These are phyloP conservation scores for Drosophila suboccidentalis DNA, from an alignment of 2,888 invertebrate species.

Conservation along the genomic window DNA sequence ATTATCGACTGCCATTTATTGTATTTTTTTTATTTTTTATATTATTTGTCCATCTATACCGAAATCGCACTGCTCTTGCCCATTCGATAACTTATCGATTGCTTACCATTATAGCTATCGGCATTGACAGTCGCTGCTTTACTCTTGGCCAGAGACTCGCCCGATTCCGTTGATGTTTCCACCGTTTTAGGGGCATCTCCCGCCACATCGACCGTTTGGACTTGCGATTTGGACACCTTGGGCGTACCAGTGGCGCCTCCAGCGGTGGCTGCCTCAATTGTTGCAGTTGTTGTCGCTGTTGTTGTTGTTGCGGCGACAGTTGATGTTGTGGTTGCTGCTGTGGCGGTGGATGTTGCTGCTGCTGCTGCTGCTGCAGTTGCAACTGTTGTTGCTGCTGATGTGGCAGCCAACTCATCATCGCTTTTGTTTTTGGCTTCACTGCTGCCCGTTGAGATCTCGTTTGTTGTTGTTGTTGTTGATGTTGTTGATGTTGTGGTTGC, in stretches of 20 bases:
- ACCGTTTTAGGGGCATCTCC: slow-evolving; percentile 44
- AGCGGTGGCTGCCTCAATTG: slow-evolving; percentile 15
- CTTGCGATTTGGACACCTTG: slow-evolving; percentile 35
- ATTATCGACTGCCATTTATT: neutral
- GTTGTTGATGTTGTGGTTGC: slow-evolving; percentile 39
- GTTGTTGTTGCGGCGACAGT: slow-evolving; percentile 20
- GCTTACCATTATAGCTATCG: slow-evolving; percentile 54
- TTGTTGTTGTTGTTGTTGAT: slow-evolving; percentile 55
- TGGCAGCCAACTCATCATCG: slow-evolving; percentile 45
- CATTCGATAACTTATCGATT: slow-evolving; percentile 12
- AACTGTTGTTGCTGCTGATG: slow-evolving; percentile 34
- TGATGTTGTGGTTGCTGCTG: neutral
- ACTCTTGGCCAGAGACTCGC: slow-evolving; percentile 41
- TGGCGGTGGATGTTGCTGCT: slow-evolving; percentile 30
- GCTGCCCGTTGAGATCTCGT: slow-evolving; percentile 61
- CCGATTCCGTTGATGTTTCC: slow-evolving; percentile 34
- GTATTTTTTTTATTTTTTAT: too few species aligned
- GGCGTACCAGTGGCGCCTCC: slow-evolving; percentile 66
- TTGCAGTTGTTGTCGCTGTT: slow-evolving; percentile 20
- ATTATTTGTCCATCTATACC: neutral
- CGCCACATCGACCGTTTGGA: slow-evolving; percentile 23
- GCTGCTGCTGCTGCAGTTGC: slow-evolving; percentile 34
- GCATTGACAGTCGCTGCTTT: slow-evolving; percentile 23
- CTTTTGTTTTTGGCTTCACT: slow-evolving; percentile 53
- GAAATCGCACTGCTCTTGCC: neutral